Evolutionary conservation across 2,888 invertebrate genomes (phyloP), one percentile per base, ranked within the genome.

Genomic region (Cataglyphis livida): DNA sequence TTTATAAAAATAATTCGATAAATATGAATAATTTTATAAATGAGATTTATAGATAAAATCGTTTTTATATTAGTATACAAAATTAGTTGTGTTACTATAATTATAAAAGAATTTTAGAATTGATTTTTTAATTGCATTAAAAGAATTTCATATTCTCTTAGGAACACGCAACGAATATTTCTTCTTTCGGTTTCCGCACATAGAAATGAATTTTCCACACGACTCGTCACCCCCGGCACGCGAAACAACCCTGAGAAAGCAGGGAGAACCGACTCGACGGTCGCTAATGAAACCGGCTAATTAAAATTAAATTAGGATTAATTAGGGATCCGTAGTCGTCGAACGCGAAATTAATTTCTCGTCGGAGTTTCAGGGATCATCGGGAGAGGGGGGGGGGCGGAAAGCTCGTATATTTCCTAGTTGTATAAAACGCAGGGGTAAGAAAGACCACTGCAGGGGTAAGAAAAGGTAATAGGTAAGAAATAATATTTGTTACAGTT

Each of bases 301-400:
- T 79, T 74, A 81, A 87, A 88, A 88, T 88, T 66, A 82, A 88
- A 88, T 88, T 88, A 89, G 84, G 78, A 87, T 85, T 87, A 85
- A 88, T 88, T 85, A 89, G 85, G 82, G 25, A 64, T 73, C 35
- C 61, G 73, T 61, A 64, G 81, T 82, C 73, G 87, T 70, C 89
- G 87, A 87, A 88, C 81, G 75, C 76, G 82, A 81, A 83, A 89
- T 88, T 89, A 87, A 87, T 89, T 86, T 85, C 83, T 79, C 68
- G 79, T 68, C 57, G 81, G 79, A 61, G 66, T 78, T 75, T 76
- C 76, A 83, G 87, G 83, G 86, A 87, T 88, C 89, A 89, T 88
- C 73, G 68, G 35, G 21, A 73, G 79, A 32, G 21, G 0, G 71
- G 35, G 21, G 76, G 79, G 35, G 71, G 35, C n/a, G 76, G 75